These are phyloP conservation scores for Ephestia elutella DNA, from an alignment of 1,140 invertebrate species.

Conservation along the genomic window DNA sequence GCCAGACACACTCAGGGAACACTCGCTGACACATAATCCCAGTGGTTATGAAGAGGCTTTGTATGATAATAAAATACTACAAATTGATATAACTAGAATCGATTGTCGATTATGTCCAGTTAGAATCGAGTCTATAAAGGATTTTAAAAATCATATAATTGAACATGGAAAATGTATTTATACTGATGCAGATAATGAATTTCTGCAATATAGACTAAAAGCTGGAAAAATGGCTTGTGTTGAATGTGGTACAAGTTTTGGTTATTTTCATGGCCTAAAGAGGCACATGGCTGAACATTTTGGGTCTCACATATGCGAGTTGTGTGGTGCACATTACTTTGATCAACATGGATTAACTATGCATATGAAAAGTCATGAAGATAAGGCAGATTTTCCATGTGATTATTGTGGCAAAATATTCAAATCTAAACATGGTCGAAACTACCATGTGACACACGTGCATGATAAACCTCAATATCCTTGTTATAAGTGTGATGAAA, in stretches of 20 bases:
- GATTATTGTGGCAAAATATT: slow-evolving; percentile 17
- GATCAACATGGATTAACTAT: slow-evolving; percentile 11
- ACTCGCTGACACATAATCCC: slow-evolving; percentile 50
- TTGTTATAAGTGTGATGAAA: slow-evolving; percentile 21
- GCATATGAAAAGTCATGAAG: slow-evolving; percentile 14
- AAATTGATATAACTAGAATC: slow-evolving; percentile 51
- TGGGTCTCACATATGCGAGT: slow-evolving; percentile 17
- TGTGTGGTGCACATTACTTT: slow-evolving; percentile 20
- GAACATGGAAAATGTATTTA: slow-evolving; percentile 13
- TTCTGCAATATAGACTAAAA: slow-evolving; percentile 15
- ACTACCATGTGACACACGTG: slow-evolving; percentile 13
- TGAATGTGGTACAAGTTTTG: slow-evolving; percentile 12
- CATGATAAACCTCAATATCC: slow-evolving; percentile 14
- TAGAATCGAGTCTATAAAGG: slow-evolving; percentile 36
- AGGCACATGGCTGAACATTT: slow-evolving; percentile 21
- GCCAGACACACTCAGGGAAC: slow-evolving; percentile 44
- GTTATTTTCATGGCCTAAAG: slow-evolving; percentile 15
- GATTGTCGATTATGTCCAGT: slow-evolving; percentile 51
- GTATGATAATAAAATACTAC: slow-evolving; percentile 36
- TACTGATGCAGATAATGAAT: slow-evolving; percentile 13
- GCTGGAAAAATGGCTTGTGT: slow-evolving; percentile 8
- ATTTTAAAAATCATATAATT: slow-evolving; percentile 20
- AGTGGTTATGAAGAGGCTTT: slow-evolving; percentile 32
- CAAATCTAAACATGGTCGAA: slow-evolving; percentile 18
- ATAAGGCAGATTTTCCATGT: slow-evolving; percentile 3